Evolutionary conservation across 2,888 invertebrate genomes (phyloP).

Genomic region (Formica aserva): DNA sequence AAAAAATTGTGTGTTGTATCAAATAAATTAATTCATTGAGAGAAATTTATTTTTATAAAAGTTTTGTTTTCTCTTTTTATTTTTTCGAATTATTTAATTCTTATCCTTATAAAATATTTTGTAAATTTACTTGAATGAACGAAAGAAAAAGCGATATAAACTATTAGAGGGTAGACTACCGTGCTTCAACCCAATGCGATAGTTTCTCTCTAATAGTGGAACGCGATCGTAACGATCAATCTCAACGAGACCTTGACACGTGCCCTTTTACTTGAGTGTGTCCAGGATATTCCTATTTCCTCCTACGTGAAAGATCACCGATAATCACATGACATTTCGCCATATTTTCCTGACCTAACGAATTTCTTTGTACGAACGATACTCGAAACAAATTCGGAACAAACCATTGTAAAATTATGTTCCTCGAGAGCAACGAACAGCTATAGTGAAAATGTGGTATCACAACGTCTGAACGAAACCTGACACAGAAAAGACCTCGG

Average conservation of each 20-base stretch:
- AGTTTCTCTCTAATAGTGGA: conserved; percentile 11
- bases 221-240: conserved; percentile 14
- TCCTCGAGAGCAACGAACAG: background rate
- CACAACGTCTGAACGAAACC: conserved; percentile 5
- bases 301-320: background rate
- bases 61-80: background rate
- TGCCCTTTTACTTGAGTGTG: conserved; percentile 26
- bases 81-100: background rate
- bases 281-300: conserved; percentile 38
- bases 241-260: conserved; percentile 27
- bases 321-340: background rate
- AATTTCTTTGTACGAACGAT: conserved; percentile 3
- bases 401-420: background rate
- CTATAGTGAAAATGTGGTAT: conserved; percentile 28
- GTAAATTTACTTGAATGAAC: background rate
- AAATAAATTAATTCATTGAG: background rate
- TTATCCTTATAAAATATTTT: background rate
- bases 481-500: conserved; percentile 14
- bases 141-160: background rate
- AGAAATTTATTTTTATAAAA: background rate
- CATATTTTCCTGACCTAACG: background rate
- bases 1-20: background rate
- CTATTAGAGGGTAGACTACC: background rate
- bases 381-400: background rate
- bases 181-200: background rate